Evolutionary conservation across 2,888 invertebrate species (phyloP).

Genomic region (Beris morrisii): DNA sequence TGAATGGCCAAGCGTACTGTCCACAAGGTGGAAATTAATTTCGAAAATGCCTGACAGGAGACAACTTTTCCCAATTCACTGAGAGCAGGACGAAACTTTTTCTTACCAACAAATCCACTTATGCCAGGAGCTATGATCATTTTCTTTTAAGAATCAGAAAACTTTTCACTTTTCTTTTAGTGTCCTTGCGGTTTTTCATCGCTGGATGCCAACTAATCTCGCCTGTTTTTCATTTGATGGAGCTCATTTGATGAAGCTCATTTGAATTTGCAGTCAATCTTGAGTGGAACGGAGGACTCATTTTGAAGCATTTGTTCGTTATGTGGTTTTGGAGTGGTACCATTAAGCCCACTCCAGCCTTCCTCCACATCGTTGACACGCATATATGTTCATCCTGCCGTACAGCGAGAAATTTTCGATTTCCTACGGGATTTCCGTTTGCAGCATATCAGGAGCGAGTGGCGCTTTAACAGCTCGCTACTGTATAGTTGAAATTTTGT

Average conservation of each 20-base stretch:
- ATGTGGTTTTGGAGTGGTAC: not conserved
- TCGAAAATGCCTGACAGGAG: slow-evolving; percentile 27
- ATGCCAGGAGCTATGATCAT: slow-evolving; percentile 26
- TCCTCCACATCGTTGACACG: not conserved
- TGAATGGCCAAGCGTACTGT: not conserved
- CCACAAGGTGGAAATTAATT: slow-evolving; percentile 35
- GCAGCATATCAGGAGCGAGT: not conserved
- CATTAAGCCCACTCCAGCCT: not conserved
- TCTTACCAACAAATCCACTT: slow-evolving; percentile 16
- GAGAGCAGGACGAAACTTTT: slow-evolving; percentile 8
- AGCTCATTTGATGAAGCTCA: slow-evolving; percentile 15
- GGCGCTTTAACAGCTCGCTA: slow-evolving; percentile 20
- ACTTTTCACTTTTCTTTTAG: slow-evolving; percentile 8
- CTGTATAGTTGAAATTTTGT: slow-evolving; percentile 28
- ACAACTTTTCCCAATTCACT: slow-evolving; percentile 1
- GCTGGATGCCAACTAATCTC: slow-evolving; percentile 25
- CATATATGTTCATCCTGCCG: slow-evolving; percentile 1
- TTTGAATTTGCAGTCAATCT: slow-evolving; percentile 22
- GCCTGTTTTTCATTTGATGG: slow-evolving; percentile 5
- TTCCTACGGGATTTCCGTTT: not conserved
- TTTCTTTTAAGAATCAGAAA: slow-evolving; percentile 14
- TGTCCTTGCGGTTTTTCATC: slow-evolving; percentile 17
- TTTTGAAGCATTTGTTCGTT: slow-evolving; percentile 5
- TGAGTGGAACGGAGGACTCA: not conserved
- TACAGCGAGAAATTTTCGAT: not conserved